phyloP scores from a whole-genome alignment of 2,888 invertebrate genomes.

The Pardosa pseudoannulata region DNA sequence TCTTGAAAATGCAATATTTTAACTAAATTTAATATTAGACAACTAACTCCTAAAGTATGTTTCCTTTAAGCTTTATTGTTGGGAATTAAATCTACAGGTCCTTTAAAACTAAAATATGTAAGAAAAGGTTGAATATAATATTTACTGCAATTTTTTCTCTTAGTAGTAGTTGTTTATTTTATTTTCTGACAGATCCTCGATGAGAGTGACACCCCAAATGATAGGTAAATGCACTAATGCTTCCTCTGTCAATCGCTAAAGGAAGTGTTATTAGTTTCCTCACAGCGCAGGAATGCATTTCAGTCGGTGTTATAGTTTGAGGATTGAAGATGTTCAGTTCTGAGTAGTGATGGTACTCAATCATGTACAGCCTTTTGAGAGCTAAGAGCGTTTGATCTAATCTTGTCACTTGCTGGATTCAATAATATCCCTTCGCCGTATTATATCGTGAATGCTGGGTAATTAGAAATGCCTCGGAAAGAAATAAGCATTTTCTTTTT shows the following conservation, averaged over 20 bases:
- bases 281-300: neutral
- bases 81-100: no score
- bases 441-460: no score
- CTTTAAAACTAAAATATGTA: no score
- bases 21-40: no score
- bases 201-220: constrained; percentile 2
- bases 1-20: no score
- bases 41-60: no score
- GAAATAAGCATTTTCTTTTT: no score
- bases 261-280: constrained; percentile 3
- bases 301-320: neutral
- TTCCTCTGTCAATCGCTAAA: constrained; percentile 5
- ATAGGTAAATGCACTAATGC: constrained; percentile 7
- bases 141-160: no score
- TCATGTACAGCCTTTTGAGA: neutral
- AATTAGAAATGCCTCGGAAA: no score
- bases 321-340: neutral
- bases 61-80: no score
- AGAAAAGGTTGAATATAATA: no score
- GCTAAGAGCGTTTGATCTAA: neutral
- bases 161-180: neutral
- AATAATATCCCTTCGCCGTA: neutral
- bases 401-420: neutral
- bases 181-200: neutral
- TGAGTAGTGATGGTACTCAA: neutral